phyloP scores from a whole-genome alignment of 2,888 invertebrate genomes.

The Thereva nobilitata region DNA sequence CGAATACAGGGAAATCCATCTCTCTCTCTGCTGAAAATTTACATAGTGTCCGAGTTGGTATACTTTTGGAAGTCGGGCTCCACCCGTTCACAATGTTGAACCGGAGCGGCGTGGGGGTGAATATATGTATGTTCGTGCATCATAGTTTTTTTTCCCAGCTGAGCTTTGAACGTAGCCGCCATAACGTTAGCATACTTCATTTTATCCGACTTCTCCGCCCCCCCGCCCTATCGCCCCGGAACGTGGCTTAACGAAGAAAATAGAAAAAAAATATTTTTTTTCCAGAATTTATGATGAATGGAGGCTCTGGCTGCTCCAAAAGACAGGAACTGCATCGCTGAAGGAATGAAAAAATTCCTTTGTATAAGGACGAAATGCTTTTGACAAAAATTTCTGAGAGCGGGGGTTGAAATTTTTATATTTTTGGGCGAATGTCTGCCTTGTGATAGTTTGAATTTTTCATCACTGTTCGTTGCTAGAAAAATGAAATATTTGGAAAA shows the following conservation, averaged over 20 bases:
- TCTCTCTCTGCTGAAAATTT: slow-evolving; percentile 13
- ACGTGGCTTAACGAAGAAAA: not conserved
- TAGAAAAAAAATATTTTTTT: not conserved
- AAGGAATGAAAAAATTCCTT: slow-evolving; percentile 26
- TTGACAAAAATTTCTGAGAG: slow-evolving; percentile 22
- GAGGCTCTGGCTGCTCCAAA: slow-evolving; percentile 19
- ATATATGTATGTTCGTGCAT: not conserved
- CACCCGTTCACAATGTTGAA: not conserved
- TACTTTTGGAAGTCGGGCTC: not conserved
- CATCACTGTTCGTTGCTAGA: no score
- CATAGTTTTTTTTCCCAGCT: not conserved
- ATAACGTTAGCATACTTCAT: not conserved
- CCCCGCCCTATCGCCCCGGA: not conserved
- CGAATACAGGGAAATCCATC: slow-evolving; percentile 1
- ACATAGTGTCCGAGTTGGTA: slow-evolving; percentile 29
- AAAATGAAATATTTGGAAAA: no score
- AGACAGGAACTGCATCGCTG: slow-evolving; percentile 31
- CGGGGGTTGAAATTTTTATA: slow-evolving; percentile 27
- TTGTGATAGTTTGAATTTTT: slow-evolving; percentile 11
- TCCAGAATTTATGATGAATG: slow-evolving; percentile 36
- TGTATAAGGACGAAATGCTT: slow-evolving; percentile 7
- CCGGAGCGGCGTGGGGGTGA: not conserved
- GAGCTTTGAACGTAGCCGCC: not conserved
- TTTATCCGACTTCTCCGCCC: not conserved
- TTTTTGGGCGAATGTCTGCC: slow-evolving; percentile 14